These are phyloP conservation scores for Channa striata DNA, from an alignment of 2,797 vertebrate genomes.

Conservation along the genomic window DNA sequence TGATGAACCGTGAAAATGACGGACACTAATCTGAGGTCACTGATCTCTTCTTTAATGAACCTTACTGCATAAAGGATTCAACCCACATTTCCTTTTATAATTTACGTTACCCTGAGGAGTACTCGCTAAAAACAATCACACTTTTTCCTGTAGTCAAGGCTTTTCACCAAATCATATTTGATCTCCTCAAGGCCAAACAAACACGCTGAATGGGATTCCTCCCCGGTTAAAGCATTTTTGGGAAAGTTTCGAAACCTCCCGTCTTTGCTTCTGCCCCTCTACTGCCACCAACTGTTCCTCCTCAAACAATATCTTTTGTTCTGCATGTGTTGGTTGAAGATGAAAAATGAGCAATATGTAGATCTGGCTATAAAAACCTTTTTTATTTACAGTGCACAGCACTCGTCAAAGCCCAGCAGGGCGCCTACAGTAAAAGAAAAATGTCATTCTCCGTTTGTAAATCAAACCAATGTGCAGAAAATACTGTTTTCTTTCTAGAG, in stretches of 20 bases:
- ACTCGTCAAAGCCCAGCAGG: neutral
- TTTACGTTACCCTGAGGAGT: neutral
- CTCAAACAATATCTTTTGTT: slow-evolving; percentile 19
- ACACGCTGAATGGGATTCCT: neutral
- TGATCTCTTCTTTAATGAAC: too few species aligned
- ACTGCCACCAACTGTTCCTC: slow-evolving; percentile 8
- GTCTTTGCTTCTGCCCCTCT: slow-evolving; percentile 9
- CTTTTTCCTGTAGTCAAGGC: neutral
- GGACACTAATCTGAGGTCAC: too few species aligned
- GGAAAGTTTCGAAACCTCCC: neutral
- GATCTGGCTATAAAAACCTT: neutral
- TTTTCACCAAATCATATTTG: neutral
- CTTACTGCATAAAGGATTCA: neutral
- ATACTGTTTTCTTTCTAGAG: neutral
- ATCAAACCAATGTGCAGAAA: neutral
- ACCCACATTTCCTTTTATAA: neutral
- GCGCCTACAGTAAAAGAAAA: neutral
- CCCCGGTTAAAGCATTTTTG: neutral
- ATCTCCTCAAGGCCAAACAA: slow-evolving; percentile 3
- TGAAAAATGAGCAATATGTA: neutral
- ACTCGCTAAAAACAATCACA: neutral
- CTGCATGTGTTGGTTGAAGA: neutral
- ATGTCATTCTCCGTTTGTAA: neutral
- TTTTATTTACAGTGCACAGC: neutral
- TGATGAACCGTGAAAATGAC: too few species aligned